Evolutionary conservation across 30 jellyfish, hydroid and myxozoan genomes (phyloP).

Genomic region (Nemopilema nomurai): DNA sequence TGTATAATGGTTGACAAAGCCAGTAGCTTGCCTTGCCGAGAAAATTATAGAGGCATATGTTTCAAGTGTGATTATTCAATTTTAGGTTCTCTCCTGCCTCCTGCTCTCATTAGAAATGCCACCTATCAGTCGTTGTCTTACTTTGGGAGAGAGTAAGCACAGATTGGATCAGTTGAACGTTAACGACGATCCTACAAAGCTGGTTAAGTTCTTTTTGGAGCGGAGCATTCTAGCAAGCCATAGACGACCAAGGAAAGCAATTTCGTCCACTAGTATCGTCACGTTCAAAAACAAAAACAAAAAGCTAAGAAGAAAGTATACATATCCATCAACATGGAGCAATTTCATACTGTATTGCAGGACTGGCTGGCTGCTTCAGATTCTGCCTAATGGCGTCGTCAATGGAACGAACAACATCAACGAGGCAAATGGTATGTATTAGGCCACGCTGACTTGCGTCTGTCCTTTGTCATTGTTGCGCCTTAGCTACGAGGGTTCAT

Average conservation of each 20-base stretch:
- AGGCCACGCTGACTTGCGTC: no score
- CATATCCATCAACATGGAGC: slow-evolving; percentile 69
- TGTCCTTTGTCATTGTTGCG: no score
- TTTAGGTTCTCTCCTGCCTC: not conserved
- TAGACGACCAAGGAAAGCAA: slow-evolving; percentile 29
- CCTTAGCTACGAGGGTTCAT: no score
- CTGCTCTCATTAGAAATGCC: not conserved
- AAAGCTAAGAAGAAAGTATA: slow-evolving; percentile 4
- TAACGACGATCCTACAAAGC: not conserved
- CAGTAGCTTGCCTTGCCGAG: no score
- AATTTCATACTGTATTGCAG: slow-evolving; percentile 43
- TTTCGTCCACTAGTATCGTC: slow-evolving; percentile 29
- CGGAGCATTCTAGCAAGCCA: slow-evolving; percentile 17
- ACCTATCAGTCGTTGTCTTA: not conserved
- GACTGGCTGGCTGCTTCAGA: slow-evolving; percentile 70
- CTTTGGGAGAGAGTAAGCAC: not conserved
- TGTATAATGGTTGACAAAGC: no score
- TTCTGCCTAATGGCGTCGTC: slow-evolving; percentile 61
- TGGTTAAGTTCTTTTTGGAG: not conserved
- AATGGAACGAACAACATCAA: slow-evolving; percentile 54
- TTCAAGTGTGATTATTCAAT: not conserved
- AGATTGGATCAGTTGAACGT: not conserved
- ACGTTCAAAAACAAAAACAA: slow-evolving; percentile 6
- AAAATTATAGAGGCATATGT: no score
- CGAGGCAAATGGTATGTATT: slow-evolving; percentile 24